Conservation (phyloP, 2,797 vertebrate species). For the Thalassophryne amazonica region DNA sequence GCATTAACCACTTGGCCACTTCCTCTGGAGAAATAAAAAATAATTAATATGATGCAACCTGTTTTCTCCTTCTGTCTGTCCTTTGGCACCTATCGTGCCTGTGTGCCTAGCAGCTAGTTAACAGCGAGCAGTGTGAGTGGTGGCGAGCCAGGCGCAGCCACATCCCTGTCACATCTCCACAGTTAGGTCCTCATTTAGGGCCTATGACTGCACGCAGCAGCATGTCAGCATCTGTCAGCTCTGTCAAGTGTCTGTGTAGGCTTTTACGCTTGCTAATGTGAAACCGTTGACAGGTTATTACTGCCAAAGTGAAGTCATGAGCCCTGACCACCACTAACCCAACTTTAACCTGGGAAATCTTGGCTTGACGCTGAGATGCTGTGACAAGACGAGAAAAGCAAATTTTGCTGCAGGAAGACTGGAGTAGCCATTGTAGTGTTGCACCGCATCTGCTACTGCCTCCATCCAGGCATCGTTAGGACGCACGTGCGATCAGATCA, state of each 20-base stretch:
- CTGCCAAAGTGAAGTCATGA: slow-evolving; percentile 61
- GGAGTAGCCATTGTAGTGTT: slow-evolving; percentile 10
- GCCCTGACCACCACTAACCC: slow-evolving; percentile 67
- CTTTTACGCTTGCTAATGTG: slow-evolving; percentile 67
- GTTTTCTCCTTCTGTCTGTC: slow-evolving; percentile 12
- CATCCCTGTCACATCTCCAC: slow-evolving; percentile 68
- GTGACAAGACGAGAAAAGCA: slow-evolving; percentile 50
- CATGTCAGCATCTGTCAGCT: slow-evolving; percentile 73
- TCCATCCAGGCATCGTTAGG: slow-evolving; percentile 44
- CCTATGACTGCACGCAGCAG: slow-evolving; percentile 61
- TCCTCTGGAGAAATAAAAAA: too few species aligned
- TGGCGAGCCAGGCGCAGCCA: slow-evolving; percentile 41
- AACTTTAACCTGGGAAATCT: slow-evolving; percentile 56
- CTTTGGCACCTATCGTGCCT: slow-evolving; percentile 9
- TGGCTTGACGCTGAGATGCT: slow-evolving; percentile 42
- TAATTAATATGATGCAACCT: too few species aligned
- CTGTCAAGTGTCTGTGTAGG: slow-evolving; percentile 67
- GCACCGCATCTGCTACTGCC: slow-evolving; percentile 5
- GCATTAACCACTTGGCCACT: too few species aligned
- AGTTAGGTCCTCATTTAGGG: slow-evolving; percentile 69
- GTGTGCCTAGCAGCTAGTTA: slow-evolving; percentile 59
- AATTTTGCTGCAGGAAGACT: slow-evolving; percentile 30
- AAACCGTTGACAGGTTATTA: slow-evolving; percentile 76
- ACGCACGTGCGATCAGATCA: slow-evolving; percentile 49
- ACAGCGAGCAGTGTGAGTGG: slow-evolving; percentile 45